Base-by-base conservation (phyloP, 2,888 invertebrate species). In the Caenorhabditis becei region DNA sequence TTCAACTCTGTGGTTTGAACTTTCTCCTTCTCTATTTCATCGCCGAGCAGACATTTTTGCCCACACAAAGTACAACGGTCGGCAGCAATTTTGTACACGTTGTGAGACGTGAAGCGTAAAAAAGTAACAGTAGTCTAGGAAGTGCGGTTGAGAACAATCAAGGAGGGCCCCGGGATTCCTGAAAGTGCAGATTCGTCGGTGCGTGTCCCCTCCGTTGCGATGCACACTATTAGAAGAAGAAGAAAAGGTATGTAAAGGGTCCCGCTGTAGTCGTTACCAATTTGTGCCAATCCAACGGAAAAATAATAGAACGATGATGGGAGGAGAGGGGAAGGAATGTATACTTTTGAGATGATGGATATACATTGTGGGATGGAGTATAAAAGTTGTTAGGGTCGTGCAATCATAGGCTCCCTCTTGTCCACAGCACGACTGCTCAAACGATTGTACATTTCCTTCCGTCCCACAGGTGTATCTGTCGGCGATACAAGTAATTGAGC, bases 401-500 rank as follows among this genome's bases (percentile, higher is more conserved):
- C 80, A 80, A 80, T 75, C 80, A 79, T 75, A 51, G 41, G 44
- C 28, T n/a, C 37, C 56, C 51, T 24, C 51, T 35, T 26, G 49
- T 32, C 35, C 47, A 47, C 47, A n/a, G 47, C 47, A 20, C 69
- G 51, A 51, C 72, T 62, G 54, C 66, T 81, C 71, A 62, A 71
- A 71, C 77, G 71, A 77, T 81, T 81, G 80, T 81, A 77, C 77
- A 81, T 77, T 81, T 81, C 80, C 80, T 81, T 81, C 80, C 80
- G 77, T 70, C 54, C 32, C 63, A 32, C 32, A 71, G 66, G 69
- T 79, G 63, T 67, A 63, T 69, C 63, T 72, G 72, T 70, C 59
- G 62, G 44, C 77, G 61, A 69, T 69, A 77, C 71, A 72, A 81
- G 80, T 81, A 81, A 81, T 81, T 71, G 80, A 67, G 77, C 77